Evolutionary conservation across 2,113 vertebrate genomes (phyloP).

Genomic region (Lepus timidus): DNA sequence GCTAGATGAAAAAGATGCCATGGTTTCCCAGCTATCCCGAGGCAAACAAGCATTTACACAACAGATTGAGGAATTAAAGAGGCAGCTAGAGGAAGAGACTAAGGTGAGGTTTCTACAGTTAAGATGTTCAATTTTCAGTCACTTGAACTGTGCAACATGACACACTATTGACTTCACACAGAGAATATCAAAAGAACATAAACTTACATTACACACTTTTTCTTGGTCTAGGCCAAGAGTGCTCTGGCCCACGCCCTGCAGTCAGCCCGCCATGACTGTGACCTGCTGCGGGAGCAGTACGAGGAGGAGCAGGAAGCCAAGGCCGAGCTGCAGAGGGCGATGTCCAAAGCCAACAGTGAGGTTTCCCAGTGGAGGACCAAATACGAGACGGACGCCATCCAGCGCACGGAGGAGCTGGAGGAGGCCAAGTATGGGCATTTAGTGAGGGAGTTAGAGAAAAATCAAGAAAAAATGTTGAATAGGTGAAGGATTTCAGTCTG

Average conservation of each 20-base stretch:
- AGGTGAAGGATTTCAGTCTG: background rate
- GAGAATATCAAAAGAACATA: background rate
- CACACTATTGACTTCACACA: background rate
- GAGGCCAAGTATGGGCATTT: constrained; percentile 89
- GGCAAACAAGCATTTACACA: constrained; percentile 92
- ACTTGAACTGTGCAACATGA: background rate
- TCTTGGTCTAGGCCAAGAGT: constrained; percentile 90
- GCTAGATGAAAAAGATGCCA: constrained; percentile 92
- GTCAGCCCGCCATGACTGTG: constrained; percentile 91
- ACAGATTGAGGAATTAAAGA: constrained; percentile 92
- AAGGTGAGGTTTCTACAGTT: constrained; percentile 86
- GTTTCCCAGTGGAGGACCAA: constrained; percentile 93
- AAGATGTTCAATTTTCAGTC: background rate
- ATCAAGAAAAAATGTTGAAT: background rate
- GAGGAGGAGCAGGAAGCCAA: constrained; percentile 90
- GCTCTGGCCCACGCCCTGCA: constrained; percentile 92
- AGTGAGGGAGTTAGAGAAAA: background rate
- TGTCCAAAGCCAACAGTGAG: constrained; percentile 92
- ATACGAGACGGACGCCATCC: constrained; percentile 91
- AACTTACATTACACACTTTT: background rate
- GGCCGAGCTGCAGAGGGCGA: constrained; percentile 88
- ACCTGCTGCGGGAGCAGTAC: constrained; percentile 91
- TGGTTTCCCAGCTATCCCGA: constrained; percentile 91
- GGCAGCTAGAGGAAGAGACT: constrained; percentile 91
- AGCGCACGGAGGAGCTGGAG: constrained; percentile 91